These are phyloP conservation scores for Asbolus verrucosus DNA, from an alignment of 1,140 invertebrate species.

Conservation along the genomic window DNA sequence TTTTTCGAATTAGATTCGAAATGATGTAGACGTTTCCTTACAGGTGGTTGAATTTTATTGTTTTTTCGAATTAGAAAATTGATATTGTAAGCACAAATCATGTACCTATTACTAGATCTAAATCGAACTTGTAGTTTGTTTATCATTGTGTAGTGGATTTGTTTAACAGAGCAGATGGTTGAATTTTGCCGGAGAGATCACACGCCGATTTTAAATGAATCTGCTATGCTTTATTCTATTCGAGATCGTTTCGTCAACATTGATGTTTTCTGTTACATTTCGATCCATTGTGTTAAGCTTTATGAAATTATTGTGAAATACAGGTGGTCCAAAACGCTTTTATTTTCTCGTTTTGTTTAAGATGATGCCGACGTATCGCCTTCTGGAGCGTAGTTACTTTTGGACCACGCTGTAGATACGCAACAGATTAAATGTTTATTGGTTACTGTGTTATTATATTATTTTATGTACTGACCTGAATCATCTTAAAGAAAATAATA, in stretches of 20 bases:
- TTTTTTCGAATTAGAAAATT: constrained; percentile 20
- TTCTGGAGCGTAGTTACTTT: too few species aligned
- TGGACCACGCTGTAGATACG: constrained; percentile 20
- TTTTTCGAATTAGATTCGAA: constrained; percentile 26
- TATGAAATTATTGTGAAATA: constrained; percentile 9
- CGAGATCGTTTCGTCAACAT: background rate
- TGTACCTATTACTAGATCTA: constrained; percentile 12
- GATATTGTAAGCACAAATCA: constrained; percentile 24
- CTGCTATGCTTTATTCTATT: constrained; percentile 8
- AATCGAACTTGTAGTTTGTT: constrained; percentile 20
- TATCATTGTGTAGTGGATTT: constrained; percentile 29
- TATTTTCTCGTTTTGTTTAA: background rate
- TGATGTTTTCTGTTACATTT: constrained; percentile 3
- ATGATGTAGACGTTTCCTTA: constrained; percentile 1
- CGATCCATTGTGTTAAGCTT: background rate
- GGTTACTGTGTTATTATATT: constrained; percentile 34
- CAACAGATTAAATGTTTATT: constrained; percentile 38
- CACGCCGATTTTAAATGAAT: constrained; percentile 1
- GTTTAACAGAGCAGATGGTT: background rate
- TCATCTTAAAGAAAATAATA: constrained; percentile 32
- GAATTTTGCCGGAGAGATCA: background rate
- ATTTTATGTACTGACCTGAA: constrained; percentile 30
- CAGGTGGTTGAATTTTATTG: background rate
- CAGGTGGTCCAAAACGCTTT: constrained; percentile 28
- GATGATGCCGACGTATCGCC: too few species aligned